Evolutionary conservation across 1,140 invertebrate species (phyloP).

Genomic region (Telenomus remus): DNA sequence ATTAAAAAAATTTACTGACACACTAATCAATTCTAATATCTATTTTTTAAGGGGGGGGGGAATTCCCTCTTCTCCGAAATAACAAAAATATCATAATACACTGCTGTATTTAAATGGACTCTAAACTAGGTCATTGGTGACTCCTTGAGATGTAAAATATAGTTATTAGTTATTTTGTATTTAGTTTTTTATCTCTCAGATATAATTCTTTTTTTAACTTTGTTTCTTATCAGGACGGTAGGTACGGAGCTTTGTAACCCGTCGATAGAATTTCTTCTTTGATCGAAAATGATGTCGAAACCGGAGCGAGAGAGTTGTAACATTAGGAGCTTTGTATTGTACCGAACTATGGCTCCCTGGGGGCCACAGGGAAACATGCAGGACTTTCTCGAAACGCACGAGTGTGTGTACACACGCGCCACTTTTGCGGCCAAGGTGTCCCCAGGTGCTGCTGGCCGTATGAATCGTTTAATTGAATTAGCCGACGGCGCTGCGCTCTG

Average conservation of each 20-base stretch:
- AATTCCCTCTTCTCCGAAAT: no score
- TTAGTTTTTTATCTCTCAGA: no score
- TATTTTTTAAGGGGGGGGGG: no score
- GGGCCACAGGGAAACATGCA: constrained; percentile 47
- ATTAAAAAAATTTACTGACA: no score
- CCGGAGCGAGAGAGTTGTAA: constrained; percentile 66
- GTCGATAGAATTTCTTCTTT: constrained; percentile 58
- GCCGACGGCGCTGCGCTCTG: constrained; percentile 62
- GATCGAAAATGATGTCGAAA: constrained; percentile 73
- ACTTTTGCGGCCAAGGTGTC: constrained; percentile 64
- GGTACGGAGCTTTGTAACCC: constrained; percentile 64
- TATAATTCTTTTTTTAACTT: no score
- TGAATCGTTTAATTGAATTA: constrained; percentile 74
- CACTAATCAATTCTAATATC: no score
- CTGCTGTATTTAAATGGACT: no score
- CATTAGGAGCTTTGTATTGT: constrained; percentile 76
- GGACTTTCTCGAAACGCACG: constrained; percentile 63
- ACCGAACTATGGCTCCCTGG: constrained; percentile 70
- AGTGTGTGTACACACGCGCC: constrained; percentile 31
- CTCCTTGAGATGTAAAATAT: no score
- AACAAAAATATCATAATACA: no score
- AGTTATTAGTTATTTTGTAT: no score
- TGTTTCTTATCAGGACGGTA: constrained; percentile 52
- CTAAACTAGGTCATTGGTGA: no score
- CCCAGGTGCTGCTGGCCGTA: constrained; percentile 69